Base-by-base conservation (phyloP, 2,888 invertebrate genomes). In the Xestia rhomboidea region DNA sequence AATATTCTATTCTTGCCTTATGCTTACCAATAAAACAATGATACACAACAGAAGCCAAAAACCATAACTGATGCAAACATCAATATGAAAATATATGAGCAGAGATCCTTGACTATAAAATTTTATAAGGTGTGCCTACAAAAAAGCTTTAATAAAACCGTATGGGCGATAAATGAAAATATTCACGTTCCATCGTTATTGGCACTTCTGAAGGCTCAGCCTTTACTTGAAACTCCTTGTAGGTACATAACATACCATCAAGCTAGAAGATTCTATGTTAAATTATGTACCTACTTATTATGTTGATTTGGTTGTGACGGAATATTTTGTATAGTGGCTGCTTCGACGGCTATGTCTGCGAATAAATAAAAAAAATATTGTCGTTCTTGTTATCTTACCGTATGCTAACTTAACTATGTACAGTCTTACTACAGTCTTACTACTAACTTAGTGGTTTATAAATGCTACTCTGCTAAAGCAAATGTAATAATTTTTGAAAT, bases 61-160 rank as follows among this genome's bases (percentile, higher is more conserved):
- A 57, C 24, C 49, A 83, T 74, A 77, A 71, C 62, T 74, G 72
- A 79, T 76, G 76, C 60, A 79, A 73, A 85, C 44, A 63, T 81
- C 21, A 83, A 62, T 67, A 72, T 83, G 73, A 77, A 79, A 85
- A 67, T 76, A 77, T 76, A 86, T 62, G 71, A 63, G 62, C 74
- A 67, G 13, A 73, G 44, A 72, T 81, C 62, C 54, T 68, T 46
- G 68, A 44, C 60, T 49, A 84, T 87, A 84, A 88, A 84, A 83
- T 76, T 79, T 81, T 86, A 84, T 86, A 88, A 86, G 86, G 73
- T 79, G 74, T 86, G 66, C 76, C 46, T 79, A 75, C 70, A 81
- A 78, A 79, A 83, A 77, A 51, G 44, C 38, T 84, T 72, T 57
- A 68, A 77, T 87, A 88, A 86, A 88, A 78, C 51, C 51, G 38